Evolutionary conservation across 2,113 vertebrate species (phyloP).

Genomic region (Murina feae): DNA sequence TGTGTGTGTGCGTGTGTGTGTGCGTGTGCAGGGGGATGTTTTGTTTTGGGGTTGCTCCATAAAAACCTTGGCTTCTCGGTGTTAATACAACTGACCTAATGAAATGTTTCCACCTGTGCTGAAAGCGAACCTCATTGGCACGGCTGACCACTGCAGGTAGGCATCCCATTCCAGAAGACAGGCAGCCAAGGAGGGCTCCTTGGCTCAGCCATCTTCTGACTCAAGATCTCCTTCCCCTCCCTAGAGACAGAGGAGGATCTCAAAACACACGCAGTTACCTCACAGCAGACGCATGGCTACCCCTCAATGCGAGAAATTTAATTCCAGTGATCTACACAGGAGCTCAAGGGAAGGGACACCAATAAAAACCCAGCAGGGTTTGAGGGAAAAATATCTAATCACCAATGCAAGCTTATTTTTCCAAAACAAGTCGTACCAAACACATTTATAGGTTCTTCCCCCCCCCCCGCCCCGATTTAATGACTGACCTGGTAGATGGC

Average conservation of each 20-base stretch:
- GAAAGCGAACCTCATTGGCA: background rate
- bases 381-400: conserved; percentile 17
- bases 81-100: conserved; percentile 2
- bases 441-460: background rate
- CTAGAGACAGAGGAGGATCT: background rate
- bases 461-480: background rate
- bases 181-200: background rate
- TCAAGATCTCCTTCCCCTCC: background rate
- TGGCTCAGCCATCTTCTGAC: background rate
- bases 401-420: background rate
- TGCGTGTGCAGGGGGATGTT: background rate
- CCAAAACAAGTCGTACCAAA: background rate
- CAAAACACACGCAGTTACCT: background rate
- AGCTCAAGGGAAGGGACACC: background rate
- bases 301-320: conserved; percentile 26
- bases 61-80: background rate
- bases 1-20: background rate
- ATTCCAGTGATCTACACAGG: conserved; percentile 22
- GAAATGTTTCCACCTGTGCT: background rate
- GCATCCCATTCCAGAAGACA: background rate
- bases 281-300: background rate
- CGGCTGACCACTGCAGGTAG: background rate
- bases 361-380: background rate
- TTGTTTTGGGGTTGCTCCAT: background rate
- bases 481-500: background rate